Evolutionary conservation across 2,113 vertebrate species (phyloP).

Genomic region (Dissostichus mawsoni): DNA sequence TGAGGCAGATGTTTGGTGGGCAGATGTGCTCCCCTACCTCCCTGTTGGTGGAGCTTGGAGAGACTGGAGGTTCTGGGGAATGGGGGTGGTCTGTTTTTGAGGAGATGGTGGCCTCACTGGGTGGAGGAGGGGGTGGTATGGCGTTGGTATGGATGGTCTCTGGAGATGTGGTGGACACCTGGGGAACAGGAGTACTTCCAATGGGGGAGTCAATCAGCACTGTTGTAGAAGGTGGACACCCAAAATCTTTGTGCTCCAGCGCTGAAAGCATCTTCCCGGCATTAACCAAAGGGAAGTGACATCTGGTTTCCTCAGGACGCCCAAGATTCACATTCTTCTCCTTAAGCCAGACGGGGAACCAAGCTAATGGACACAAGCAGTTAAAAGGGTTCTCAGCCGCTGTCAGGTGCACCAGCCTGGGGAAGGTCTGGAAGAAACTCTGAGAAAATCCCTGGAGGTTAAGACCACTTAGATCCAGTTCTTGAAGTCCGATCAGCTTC

Average conservation of each 20-base stretch:
- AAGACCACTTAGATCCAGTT: slow-evolving; percentile 91
- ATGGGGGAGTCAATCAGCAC: slow-evolving; percentile 62
- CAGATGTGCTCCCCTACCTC: slow-evolving; percentile 69
- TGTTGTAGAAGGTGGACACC: slow-evolving; percentile 90
- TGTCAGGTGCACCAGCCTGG: slow-evolving; percentile 82
- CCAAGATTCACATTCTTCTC: slow-evolving; percentile 77
- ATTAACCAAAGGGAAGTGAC: slow-evolving; percentile 92
- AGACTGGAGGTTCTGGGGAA: slow-evolving; percentile 4
- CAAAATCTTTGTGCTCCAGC: slow-evolving; percentile 88
- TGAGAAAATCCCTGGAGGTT: slow-evolving; percentile 89
- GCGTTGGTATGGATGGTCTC: slow-evolving; percentile 73
- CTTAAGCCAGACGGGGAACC: slow-evolving; percentile 90
- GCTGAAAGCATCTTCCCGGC: slow-evolving; percentile 88
- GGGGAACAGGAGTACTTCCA: slow-evolving; percentile 67
- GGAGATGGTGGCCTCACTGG: slow-evolving; percentile 36
- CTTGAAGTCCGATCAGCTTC: slow-evolving; percentile 86
- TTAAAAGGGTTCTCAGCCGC: slow-evolving; percentile 94
- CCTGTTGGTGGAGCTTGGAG: slow-evolving; percentile 48
- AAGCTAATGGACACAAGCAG: slow-evolving; percentile 91
- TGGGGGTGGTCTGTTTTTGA: slow-evolving; percentile 33
- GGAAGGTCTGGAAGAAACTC: slow-evolving; percentile 84
- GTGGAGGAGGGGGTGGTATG: slow-evolving; percentile 58
- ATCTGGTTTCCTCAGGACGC: slow-evolving; percentile 90
- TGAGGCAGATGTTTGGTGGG: slow-evolving; percentile 87
- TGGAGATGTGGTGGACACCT: slow-evolving; percentile 42